These are phyloP conservation scores for Hipparchia semele DNA, from an alignment of 2,888 invertebrate species.

Conservation along the genomic window DNA sequence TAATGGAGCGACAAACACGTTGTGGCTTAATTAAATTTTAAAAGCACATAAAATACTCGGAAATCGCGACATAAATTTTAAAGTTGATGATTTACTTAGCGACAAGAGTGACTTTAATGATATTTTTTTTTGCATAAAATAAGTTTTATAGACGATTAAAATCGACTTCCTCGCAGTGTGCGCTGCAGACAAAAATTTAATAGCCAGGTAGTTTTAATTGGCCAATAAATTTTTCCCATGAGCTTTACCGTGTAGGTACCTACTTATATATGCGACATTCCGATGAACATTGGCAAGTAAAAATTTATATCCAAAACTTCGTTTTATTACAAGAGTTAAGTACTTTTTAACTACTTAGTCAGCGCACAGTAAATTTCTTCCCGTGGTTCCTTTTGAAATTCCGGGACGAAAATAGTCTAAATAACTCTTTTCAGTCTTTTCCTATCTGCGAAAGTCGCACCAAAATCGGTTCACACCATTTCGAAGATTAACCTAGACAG, in stretches of 20 bases:
- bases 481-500: too few species aligned
- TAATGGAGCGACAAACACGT: conserved; percentile 1
- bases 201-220: conserved; percentile 18
- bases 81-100: conserved; percentile 31
- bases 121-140: conserved; percentile 23
- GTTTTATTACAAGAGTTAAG: too few species aligned
- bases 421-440: too few species aligned
- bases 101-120: conserved; percentile 23
- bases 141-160: conserved; percentile 21
- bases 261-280: background rate
- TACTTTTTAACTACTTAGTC: too few species aligned
- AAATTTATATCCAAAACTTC: too few species aligned
- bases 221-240: conserved; percentile 6
- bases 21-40: conserved; percentile 24
- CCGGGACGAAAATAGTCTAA: too few species aligned
- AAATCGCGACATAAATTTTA: conserved; percentile 27
- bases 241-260: background rate
- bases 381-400: too few species aligned
- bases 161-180: conserved; percentile 1
- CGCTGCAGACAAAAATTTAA: conserved; percentile 3
- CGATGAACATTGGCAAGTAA: too few species aligned
- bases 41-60: conserved; percentile 22
- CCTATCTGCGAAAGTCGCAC: too few species aligned
- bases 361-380: too few species aligned
- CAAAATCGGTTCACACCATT: too few species aligned